Evolutionary conservation across 2,888 invertebrate genomes (phyloP).

Genomic region (Spodoptera littoralis): DNA sequence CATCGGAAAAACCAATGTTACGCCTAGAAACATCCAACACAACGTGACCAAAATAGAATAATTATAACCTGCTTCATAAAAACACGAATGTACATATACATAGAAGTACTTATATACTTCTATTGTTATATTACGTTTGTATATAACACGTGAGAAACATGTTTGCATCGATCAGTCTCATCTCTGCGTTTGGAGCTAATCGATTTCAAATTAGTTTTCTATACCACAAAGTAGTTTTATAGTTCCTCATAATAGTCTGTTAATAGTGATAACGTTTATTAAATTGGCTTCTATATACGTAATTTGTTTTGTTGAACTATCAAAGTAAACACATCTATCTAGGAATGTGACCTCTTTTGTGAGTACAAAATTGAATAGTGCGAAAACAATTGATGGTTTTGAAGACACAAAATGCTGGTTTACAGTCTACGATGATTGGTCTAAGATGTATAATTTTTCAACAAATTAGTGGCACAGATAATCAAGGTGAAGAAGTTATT

Average conservation of each 20-base stretch:
- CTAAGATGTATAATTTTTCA: constrained; percentile 10
- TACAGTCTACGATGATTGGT: background rate
- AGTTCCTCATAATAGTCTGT: constrained; percentile 1
- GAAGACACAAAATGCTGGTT: constrained; percentile 15
- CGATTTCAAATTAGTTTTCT: constrained; percentile 37
- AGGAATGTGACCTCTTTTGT: constrained; percentile 1
- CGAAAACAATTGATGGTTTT: background rate
- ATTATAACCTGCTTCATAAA: constrained; percentile 9
- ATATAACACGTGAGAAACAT: constrained; percentile 30
- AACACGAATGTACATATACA: background rate
- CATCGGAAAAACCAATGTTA: no score
- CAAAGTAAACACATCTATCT: constrained; percentile 4
- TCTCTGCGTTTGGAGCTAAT: constrained; percentile 29
- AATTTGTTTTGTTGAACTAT: constrained; percentile 24
- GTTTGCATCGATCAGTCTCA: constrained; percentile 31
- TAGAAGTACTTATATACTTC: constrained; percentile 3
- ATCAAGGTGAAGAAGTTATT: constrained; percentile 55
- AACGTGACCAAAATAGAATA: constrained; percentile 13
- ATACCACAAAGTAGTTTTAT: constrained; percentile 2
- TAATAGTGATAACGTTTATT: constrained; percentile 3
- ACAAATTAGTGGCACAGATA: constrained; percentile 39
- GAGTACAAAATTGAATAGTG: background rate
- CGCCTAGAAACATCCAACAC: constrained; percentile 2
- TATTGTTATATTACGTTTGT: constrained; percentile 23
- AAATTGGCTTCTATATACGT: constrained; percentile 2